Base-by-base conservation (phyloP, 1,140 invertebrate genomes). In the Vollenhovia emeryi region DNA sequence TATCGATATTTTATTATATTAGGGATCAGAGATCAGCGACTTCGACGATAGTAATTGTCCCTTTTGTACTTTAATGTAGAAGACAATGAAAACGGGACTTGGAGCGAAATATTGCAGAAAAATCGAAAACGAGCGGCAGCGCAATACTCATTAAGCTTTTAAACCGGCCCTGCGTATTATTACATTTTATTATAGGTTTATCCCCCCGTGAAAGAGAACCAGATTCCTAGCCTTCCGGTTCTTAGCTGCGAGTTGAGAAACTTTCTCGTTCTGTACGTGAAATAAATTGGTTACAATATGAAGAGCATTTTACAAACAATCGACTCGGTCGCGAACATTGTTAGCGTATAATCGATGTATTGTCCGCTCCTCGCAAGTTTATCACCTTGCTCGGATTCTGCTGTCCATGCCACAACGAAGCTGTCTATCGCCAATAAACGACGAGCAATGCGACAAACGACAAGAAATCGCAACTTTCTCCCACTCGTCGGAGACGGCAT, bases 1-100 rank as follows among this genome's bases (percentile, higher is more conserved):
- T 73, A 73, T 45, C 36, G 18, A 57, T 21, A 57, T 55, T 69
- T 80, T 43, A 73, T 82, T 71, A 48, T 2, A 73, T n/a, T 7
- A 33, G 18, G 9, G 55, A 75, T 60, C 55, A 33, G 18, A 5
- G 55, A 75, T 60, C 55, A 60, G 36, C 18, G 8, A 62, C 11
- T 66, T 50, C 18, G 60, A 43, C 36, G 18, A 43, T 24, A 21
- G 33, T 50, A 52, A 64, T 78, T n/a, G 18, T 30, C 6, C 15
- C 33, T 64, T 57, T 74, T 36, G 21, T n/a, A 30, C 55, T 60
- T 36, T 57, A 27, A 40, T 59, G 8, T 55, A 50, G 11, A 52
- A 33, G 11, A 50, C 36, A 43, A 60, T 75, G 15, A 27, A 75
- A 78, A 33, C 8, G 24, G 27, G 13, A 78, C 13, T 48, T 59